Evolutionary conservation across 2,797 vertebrate species (phyloP), one percentile per base, ranked within the genome.

Genomic region (Chrysocyon brachyurus): DNA sequence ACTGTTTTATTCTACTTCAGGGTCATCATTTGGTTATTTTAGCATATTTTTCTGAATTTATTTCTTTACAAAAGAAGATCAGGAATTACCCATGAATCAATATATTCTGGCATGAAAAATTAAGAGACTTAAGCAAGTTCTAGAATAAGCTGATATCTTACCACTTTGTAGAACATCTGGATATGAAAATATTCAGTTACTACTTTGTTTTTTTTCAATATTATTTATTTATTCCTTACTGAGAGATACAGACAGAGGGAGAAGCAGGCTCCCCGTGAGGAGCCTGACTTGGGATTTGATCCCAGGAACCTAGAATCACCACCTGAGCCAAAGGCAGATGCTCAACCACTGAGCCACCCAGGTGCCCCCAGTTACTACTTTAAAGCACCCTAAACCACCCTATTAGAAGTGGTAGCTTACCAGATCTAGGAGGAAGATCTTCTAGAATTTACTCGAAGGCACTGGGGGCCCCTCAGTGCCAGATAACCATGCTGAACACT

Each of bases 61-160:
- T 86, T 86, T 90, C 66, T 87, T 97, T 89, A 73, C 57, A 84
- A 90, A 97, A 54, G 91, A 89, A 70, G 3, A 68, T 95, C 11
- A 54, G 64, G 31, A 95, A 54, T 85, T 68, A 96, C 3, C 3
- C 7, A 92, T 52, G 17, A 77, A 57, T 63, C 63, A 84, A 77
- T 49, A 26, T 81, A 66, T 91, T 89, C n/a, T 73, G 21, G 78
- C 72, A 54, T 83, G 36, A 59, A 92, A 81, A 79, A 83, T 63
- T 81, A 91, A 91, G 77, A 16, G 56, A 36, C 77, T 75, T 49
- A 91, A 22, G 28, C 56, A 64, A 28, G 10, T 70, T 93, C 64
- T 86, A 57, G 49, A 49, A 75, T 26, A 90, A 89, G 16, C 59
- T 75, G 28, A 40, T 84, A 31, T 68, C 90, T 93, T 63, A 85